phyloP scores from a whole-genome alignment of 2,113 vertebrate genomes.

The Amphilophus citrinellus region DNA sequence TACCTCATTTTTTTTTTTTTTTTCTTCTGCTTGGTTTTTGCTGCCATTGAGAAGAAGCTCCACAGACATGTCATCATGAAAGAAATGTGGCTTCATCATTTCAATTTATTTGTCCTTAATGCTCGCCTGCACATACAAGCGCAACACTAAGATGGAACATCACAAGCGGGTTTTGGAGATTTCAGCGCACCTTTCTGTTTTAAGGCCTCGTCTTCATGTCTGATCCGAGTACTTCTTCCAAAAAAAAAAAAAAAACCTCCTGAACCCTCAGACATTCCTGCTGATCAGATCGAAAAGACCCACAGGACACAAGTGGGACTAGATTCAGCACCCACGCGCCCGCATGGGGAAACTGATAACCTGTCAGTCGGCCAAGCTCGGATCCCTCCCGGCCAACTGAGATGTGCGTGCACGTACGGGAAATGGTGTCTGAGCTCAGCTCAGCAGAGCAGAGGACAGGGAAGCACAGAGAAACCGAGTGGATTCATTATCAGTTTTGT shows the following conservation, averaged over 20 bases:
- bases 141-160: constrained; percentile 25
- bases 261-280: constrained; percentile 46
- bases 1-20: constrained; percentile 66
- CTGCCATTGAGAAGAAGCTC: constrained; percentile 35
- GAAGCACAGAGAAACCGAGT: background rate
- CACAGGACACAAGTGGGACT: background rate
- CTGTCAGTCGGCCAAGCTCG: constrained; percentile 10
- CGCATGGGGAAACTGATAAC: background rate
- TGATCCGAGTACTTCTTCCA: constrained; percentile 30
- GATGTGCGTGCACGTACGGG: background rate
- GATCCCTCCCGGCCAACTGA: background rate
- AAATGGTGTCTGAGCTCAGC: constrained; percentile 22
- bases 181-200: background rate
- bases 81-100: background rate
- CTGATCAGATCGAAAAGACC: constrained; percentile 7
- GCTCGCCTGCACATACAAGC: constrained; percentile 20
- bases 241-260: constrained; percentile 5
- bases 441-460: constrained; percentile 13
- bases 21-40: constrained; percentile 22
- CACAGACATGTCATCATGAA: constrained; percentile 12
- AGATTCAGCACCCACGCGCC: background rate
- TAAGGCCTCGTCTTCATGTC: background rate
- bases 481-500: background rate
- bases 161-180: background rate
- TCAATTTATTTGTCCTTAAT: constrained; percentile 9